phyloP scores from a whole-genome alignment of 2,888 invertebrate genomes.

The Melieria crassipennis region DNA sequence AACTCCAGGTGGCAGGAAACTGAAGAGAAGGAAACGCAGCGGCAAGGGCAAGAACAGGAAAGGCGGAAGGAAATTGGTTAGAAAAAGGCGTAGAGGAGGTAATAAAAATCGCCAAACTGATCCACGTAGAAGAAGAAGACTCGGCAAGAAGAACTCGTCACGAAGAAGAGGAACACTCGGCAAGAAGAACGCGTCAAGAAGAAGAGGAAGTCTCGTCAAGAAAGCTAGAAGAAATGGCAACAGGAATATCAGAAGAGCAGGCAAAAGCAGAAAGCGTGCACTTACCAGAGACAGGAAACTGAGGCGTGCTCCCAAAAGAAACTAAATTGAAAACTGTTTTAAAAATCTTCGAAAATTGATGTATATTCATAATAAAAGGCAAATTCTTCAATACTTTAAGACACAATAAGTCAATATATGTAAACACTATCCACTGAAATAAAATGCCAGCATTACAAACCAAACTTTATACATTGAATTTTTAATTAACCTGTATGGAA shows the following conservation, averaged over 20 bases:
- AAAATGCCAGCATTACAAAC: too few relatives aligned
- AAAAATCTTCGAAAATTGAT: too few relatives aligned
- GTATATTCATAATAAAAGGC: too few relatives aligned
- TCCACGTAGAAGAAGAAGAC: neutral
- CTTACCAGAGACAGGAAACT: too few relatives aligned
- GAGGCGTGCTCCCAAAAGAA: too few relatives aligned
- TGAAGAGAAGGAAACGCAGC: neutral
- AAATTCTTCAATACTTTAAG: too few relatives aligned
- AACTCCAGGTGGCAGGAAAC: neutral
- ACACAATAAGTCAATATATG: too few relatives aligned
- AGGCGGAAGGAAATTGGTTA: neutral
- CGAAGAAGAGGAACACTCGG: neutral
- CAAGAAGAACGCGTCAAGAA: neutral
- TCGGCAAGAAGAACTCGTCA: neutral
- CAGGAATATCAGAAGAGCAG: neutral
- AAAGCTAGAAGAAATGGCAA: neutral
- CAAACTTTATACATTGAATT: too few relatives aligned
- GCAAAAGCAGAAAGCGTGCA: neutral
- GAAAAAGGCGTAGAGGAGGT: neutral
- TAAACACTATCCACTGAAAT: too few relatives aligned
- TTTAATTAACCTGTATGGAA: too few relatives aligned
- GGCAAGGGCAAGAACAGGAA: neutral
- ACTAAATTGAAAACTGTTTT: too few relatives aligned
- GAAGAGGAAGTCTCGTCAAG: neutral
- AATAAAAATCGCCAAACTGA: neutral